phyloP scores from a whole-genome alignment of 2,888 invertebrate genomes.

The Stenolophus ochropezus region DNA sequence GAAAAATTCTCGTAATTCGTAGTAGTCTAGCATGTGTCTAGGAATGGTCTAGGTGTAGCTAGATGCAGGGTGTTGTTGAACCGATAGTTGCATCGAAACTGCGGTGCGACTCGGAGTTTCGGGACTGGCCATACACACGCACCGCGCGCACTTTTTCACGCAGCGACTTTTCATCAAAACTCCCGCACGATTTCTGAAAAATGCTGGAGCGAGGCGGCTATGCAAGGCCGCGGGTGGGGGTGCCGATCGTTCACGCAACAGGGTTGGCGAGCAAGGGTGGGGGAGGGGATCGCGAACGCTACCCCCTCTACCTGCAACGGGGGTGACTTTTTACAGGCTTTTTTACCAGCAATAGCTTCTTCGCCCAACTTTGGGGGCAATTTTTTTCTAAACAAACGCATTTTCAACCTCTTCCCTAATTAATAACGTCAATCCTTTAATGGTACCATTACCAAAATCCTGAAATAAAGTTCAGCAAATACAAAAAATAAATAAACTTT shows the following conservation, averaged over 20 bases:
- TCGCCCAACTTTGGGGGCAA: neutral
- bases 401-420: no score
- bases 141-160: slow-evolving; percentile 64
- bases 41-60: slow-evolving; percentile 8
- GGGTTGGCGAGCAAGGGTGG: slow-evolving; percentile 40
- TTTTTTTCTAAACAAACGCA: neutral
- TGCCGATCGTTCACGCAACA: slow-evolving; percentile 54
- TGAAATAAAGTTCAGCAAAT: no score
- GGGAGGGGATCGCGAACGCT: slow-evolving; percentile 41
- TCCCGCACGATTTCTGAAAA: slow-evolving; percentile 63
- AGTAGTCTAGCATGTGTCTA: slow-evolving; percentile 5
- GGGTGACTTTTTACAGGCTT: neutral
- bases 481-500: no score
- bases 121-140: slow-evolving; percentile 63
- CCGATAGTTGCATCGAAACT: slow-evolving; percentile 60
- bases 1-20: no score
- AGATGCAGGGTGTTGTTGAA: slow-evolving; percentile 37
- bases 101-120: slow-evolving; percentile 59
- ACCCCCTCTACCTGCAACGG: slow-evolving; percentile 21
- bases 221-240: slow-evolving; percentile 46
- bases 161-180: slow-evolving; percentile 71
- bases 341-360: neutral
- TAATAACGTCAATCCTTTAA: no score
- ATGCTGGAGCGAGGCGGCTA: slow-evolving; percentile 15
- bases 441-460: no score